Base-by-base conservation (phyloP, 2,888 invertebrate species). In the Limnephilus marmoratus region DNA sequence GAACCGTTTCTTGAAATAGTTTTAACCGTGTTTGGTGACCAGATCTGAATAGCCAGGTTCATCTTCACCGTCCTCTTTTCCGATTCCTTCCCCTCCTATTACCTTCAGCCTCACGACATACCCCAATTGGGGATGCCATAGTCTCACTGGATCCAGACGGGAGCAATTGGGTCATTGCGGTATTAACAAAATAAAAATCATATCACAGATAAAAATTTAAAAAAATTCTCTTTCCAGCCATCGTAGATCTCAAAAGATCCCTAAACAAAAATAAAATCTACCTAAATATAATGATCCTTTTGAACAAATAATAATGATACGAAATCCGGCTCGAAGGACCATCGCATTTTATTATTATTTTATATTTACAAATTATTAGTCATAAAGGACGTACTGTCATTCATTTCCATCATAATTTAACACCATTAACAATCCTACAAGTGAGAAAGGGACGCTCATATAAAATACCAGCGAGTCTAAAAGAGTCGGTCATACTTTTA, bases 281-380 rank as follows among this genome's bases (percentile, higher is more conserved):
- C 68, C 68, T 24, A 68, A 68, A 24, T 24, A 68, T 68, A 68
- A 68, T 68, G 68, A 68, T 68, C 9, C 68, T 9, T n/a, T 24
- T 24, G 68, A 68, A 68, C 68, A 68, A 68, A 68, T 68, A 68
- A 68, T n/a, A 68, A 68, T 68, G n/a, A n/a, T n/a, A 24, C n/a
- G 24, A 68, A 24, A n/a, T 68, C 68, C 68, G 68, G 24, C 68
- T 68, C 68, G 68, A 68, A 68, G 68, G 68, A 68, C 37, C 83
- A 41, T 83, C 83, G 18, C 83, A 37, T 83, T 83, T 83, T 83
- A 83, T 68, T 68, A 68, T 68, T n/a, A 68, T 68, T 68, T 68
- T 68, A 83, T 83, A 83, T 83, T 83, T 86, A 86, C 41, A 86
- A 86, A 86, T 86, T 86, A 86, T 86, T 41, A 86, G 45, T 86